These are phyloP conservation scores for Diorhabda sublineata DNA, from an alignment of 1,140 invertebrate species.

Conservation along the genomic window DNA sequence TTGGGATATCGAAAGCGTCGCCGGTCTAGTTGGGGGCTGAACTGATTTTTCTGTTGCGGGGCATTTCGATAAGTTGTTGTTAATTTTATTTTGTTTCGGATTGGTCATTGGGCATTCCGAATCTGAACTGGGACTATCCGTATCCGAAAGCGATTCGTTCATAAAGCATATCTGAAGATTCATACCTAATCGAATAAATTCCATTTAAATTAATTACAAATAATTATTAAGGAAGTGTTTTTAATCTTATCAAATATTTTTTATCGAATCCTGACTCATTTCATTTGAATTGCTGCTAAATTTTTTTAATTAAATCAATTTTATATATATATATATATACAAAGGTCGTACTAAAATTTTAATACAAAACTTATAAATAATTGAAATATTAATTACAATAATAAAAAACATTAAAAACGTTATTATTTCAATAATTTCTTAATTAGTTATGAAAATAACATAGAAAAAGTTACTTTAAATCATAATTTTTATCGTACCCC, in stretches of 20 bases:
- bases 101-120: slow-evolving; percentile 51
- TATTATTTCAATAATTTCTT: no score
- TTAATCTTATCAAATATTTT: no score
- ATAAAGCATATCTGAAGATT: slow-evolving; percentile 94
- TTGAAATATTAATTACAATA: slow-evolving; percentile 1
- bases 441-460: no score
- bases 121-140: slow-evolving; percentile 69
- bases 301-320: no score
- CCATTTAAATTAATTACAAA: no score
- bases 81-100: slow-evolving; percentile 44
- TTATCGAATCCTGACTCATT: no score
- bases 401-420: background rate
- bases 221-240: no score
- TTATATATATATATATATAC: no score
- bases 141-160: slow-evolving; percentile 86
- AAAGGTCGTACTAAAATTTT: no score
- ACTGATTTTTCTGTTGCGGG: slow-evolving; percentile 26
- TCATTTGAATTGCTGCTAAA: no score
- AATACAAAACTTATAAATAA: background rate
- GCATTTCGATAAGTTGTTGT: slow-evolving; percentile 19
- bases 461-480: no score
- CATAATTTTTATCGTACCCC: no score
- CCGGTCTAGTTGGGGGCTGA: slow-evolving; percentile 36
- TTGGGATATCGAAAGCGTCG: slow-evolving; percentile 41
- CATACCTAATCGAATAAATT: slow-evolving; percentile 60